Evolutionary conservation across 1,140 invertebrate genomes (phyloP), one percentile per base, ranked within the genome.

Genomic region (Ceratoteleas bidentatus): DNA sequence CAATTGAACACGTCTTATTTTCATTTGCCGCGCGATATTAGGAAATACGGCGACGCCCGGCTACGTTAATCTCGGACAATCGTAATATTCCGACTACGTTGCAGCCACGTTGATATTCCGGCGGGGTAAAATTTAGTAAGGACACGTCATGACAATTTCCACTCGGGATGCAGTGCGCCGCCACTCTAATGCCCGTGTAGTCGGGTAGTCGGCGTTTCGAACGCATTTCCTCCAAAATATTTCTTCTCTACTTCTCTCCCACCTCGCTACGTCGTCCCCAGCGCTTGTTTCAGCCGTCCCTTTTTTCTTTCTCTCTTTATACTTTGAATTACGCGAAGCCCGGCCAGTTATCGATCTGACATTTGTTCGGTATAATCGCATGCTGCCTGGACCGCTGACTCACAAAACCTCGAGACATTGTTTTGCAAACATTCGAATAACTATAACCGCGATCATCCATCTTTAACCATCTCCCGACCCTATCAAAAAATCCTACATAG

Each of bases 1-100:
- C 77, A 80, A 74, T 80, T 80, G 62, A 64, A 62, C 64, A 73
- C 56, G 69, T 80, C 52, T 80, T 74, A 80, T 80, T 80, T 80
- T 80, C 69, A 80, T 73, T 80, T 69, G 69, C 56, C n/a, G 64
- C 65, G 52, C 52, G 64, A 80, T 80, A 80, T 74, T 73, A 80
- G 64, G 52, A 80, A 57, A 74, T 69, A 69, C 49, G 13, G 49
- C 58, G 61, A 79, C 65, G 33, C 64, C 52, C 50, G 47, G 62
- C 52, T 54, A 80, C 70, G 70, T 81, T 81, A 81, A 81, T 75
- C 70, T 49, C 33, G 68, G 61, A 72, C 76, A 79, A 79, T 79
- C 76, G 76, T 80, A 68, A 80, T 80, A 80, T 80, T 80, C 76
- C 34, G 62, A 50, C 50, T 50, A 66, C 76, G 61, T 79, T 72